These are phyloP conservation scores for Sebastes fasciatus DNA, from an alignment of 2,113 vertebrate genomes.

Conservation along the genomic window DNA sequence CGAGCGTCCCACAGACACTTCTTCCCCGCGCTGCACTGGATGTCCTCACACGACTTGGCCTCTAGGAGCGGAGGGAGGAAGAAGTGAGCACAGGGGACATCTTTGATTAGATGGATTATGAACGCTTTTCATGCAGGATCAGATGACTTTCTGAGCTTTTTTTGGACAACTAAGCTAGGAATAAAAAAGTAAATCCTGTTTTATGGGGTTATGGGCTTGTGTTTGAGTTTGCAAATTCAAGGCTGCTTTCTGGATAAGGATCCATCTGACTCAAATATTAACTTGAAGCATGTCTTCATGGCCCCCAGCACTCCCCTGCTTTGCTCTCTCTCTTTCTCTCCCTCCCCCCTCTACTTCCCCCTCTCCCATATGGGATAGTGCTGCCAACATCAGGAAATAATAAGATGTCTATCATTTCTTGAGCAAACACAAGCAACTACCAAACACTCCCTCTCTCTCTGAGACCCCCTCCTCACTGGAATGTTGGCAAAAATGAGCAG, in stretches of 20 bases:
- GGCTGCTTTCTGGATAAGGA: conserved; percentile 54
- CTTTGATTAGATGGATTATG: conserved; percentile 58
- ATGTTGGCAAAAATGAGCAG: conserved; percentile 75
- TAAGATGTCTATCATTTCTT: conserved; percentile 84
- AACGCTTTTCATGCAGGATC: conserved; percentile 51
- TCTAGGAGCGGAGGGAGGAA: conserved; percentile 81
- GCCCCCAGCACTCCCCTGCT: conserved; percentile 73
- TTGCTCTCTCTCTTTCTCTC: conserved; percentile 47
- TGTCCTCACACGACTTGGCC: conserved; percentile 98
- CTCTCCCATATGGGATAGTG: conserved; percentile 73
- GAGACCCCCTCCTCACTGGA: conserved; percentile 75
- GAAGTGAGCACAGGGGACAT: conserved; percentile 49
- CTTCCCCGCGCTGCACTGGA: conserved; percentile 93
- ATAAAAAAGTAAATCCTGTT: conserved; percentile 34
- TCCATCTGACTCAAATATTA: conserved; percentile 70
- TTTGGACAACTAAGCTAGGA: conserved; percentile 24
- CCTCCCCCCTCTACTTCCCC: conserved; percentile 49
- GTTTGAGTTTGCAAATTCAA: conserved; percentile 44
- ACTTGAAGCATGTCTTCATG: conserved; percentile 64
- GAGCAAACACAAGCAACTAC: conserved; percentile 82
- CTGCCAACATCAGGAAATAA: conserved; percentile 87
- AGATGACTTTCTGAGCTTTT: conserved; percentile 18
- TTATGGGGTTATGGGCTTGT: conserved; percentile 14
- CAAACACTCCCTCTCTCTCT: conserved; percentile 56
- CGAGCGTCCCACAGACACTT: conserved; percentile 97